phyloP scores from a whole-genome alignment of 2,113 vertebrate genomes.

The Nyctibius bracteatus region DNA sequence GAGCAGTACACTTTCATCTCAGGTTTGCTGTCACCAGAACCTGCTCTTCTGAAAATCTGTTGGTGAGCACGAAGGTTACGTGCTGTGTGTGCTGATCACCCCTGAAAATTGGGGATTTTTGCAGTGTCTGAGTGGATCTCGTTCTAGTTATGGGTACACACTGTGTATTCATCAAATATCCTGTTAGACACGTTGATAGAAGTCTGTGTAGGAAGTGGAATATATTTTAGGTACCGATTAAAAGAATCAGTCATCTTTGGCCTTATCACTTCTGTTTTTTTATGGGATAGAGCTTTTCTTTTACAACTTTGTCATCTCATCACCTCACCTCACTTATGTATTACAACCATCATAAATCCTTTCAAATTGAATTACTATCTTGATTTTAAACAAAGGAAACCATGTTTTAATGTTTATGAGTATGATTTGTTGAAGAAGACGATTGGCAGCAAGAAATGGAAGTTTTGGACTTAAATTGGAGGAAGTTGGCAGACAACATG shows the following conservation, averaged over 20 bases:
- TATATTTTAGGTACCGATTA: background rate
- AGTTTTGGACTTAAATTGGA: background rate
- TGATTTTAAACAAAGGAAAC: background rate
- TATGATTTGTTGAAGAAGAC: background rate
- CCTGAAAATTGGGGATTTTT: background rate
- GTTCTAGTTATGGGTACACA: background rate
- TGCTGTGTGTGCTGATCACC: background rate
- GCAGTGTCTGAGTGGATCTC: background rate
- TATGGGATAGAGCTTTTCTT: background rate
- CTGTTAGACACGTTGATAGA: background rate
- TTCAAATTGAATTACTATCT: background rate
- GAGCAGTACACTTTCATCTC: background rate
- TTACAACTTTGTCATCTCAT: background rate
- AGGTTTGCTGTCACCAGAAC: background rate
- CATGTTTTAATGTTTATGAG: background rate
- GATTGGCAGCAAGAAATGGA: conserved; percentile 17
- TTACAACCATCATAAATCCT: background rate
- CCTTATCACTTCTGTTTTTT: background rate
- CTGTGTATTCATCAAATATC: background rate
- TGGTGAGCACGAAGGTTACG: background rate
- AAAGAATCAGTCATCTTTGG: background rate
- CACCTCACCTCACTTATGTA: background rate
- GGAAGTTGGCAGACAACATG: background rate
- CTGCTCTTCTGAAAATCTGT: background rate
- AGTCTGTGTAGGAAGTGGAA: background rate